These are phyloP conservation scores for Henicopernis longicauda DNA, from an alignment of 2,113 vertebrate genomes.

Conservation along the genomic window DNA sequence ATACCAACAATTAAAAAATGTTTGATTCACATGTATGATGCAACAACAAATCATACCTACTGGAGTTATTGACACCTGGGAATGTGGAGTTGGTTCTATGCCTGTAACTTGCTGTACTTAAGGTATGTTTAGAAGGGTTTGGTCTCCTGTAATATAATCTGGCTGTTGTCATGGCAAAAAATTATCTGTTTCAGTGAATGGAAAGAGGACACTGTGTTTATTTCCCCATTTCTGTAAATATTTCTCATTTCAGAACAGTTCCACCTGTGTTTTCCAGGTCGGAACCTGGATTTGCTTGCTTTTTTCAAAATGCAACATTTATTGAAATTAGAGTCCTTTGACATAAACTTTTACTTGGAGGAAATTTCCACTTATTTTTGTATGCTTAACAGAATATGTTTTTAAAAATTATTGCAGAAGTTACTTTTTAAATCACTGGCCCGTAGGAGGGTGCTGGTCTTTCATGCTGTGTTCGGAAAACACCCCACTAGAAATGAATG, in stretches of 20 bases:
- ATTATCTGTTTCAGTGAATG: not conserved
- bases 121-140: not conserved
- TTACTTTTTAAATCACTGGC: not conserved
- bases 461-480: not conserved
- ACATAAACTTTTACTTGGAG: not conserved
- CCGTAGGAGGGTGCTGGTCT: not conserved
- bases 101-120: not conserved
- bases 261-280: not conserved
- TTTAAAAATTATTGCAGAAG: not conserved
- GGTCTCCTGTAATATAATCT: not conserved
- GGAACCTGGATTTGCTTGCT: not conserved
- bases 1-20: not conserved
- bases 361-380: not conserved
- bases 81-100: not conserved
- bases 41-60: not conserved
- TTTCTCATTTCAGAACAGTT: not conserved
- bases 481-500: not conserved
- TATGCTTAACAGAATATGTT: not conserved
- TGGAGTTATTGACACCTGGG: not conserved
- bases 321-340: not conserved
- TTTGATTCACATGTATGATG: not conserved
- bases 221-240: not conserved
- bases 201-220: not conserved
- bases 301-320: not conserved
- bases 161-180: not conserved